Evolutionary conservation across 2,113 vertebrate genomes (phyloP).

Genomic region (Plectropomus leopardus): DNA sequence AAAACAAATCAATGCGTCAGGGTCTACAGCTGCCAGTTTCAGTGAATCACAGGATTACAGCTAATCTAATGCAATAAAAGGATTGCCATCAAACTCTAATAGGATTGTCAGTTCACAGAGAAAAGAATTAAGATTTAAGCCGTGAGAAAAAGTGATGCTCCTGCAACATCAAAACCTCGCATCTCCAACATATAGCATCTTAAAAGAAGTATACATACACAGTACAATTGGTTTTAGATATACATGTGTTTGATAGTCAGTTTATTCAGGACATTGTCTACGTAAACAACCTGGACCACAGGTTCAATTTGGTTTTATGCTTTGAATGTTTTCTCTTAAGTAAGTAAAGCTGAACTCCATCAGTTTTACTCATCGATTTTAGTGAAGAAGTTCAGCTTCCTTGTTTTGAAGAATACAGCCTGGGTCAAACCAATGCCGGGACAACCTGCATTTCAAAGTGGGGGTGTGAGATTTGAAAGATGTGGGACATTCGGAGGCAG

Average conservation of each 20-base stretch:
- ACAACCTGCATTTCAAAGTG: background rate
- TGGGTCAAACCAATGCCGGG: background rate
- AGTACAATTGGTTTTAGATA: background rate
- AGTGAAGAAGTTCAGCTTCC: background rate
- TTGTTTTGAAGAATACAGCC: background rate
- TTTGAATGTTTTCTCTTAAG: background rate
- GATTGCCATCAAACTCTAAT: slow-evolving; percentile 27
- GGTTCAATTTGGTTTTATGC: background rate
- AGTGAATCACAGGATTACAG: slow-evolving; percentile 54
- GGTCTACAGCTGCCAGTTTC: slow-evolving; percentile 41
- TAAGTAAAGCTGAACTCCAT: background rate
- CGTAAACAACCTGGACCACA: background rate
- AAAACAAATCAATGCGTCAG: slow-evolving; percentile 43
- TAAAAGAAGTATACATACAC: background rate
- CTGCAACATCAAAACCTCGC: background rate
- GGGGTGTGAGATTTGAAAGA: background rate
- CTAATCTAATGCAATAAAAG: slow-evolving; percentile 45
- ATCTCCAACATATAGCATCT: background rate
- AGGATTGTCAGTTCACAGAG: slow-evolving; percentile 24
- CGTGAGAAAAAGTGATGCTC: background rate
- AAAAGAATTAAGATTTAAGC: background rate
- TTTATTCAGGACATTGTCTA: background rate
- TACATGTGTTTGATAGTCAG: background rate
- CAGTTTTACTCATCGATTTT: background rate
- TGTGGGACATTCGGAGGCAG: background rate